Percentiles rank a stretch among this genome's conserved stretches.
These are phyloP conservation scores for Syrrhaptes paradoxus DNA, from an alignment of 2,113 vertebrate species.

Conservation along the genomic window DNA sequence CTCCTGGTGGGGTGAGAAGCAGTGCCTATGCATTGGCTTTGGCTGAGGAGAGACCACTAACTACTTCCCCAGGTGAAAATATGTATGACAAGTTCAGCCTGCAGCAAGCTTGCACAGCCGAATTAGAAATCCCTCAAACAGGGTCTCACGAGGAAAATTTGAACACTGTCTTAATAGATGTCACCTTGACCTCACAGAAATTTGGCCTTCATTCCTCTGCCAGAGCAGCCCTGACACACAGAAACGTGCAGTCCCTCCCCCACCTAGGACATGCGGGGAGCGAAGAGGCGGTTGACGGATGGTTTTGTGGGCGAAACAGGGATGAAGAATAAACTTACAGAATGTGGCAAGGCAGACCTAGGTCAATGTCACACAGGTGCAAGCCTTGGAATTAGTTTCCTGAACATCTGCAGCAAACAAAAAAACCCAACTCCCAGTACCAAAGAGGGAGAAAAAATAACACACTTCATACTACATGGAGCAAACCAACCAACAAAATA, in stretches of 20 bases:
- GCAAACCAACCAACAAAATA: conserved; percentile 35
- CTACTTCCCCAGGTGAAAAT: background rate
- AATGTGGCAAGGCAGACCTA: conserved; percentile 37
- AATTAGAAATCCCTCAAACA: background rate
- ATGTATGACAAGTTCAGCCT: background rate
- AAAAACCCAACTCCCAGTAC: conserved; percentile 31
- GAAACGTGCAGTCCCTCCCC: background rate
- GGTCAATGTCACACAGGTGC: conserved; percentile 64
- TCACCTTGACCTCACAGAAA: conserved; percentile 23
- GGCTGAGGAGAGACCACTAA: background rate
- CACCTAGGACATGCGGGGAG: background rate
- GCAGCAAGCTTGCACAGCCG: background rate
- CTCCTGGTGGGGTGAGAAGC: background rate
- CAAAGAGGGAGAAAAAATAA: background rate
- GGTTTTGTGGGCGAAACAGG: background rate
- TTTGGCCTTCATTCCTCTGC: background rate
- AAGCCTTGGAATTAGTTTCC: conserved; percentile 60
- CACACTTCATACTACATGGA: background rate
- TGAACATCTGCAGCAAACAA: conserved; percentile 70
- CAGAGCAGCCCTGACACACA: background rate
- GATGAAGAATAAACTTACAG: background rate
- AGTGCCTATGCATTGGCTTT: background rate
- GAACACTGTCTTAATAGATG: background rate
- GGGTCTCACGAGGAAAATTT: conserved; percentile 18
- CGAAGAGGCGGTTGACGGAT: background rate